Evolutionary conservation across 2,888 invertebrate species (phyloP).

Genomic region (Chydorus sphaericus): DNA sequence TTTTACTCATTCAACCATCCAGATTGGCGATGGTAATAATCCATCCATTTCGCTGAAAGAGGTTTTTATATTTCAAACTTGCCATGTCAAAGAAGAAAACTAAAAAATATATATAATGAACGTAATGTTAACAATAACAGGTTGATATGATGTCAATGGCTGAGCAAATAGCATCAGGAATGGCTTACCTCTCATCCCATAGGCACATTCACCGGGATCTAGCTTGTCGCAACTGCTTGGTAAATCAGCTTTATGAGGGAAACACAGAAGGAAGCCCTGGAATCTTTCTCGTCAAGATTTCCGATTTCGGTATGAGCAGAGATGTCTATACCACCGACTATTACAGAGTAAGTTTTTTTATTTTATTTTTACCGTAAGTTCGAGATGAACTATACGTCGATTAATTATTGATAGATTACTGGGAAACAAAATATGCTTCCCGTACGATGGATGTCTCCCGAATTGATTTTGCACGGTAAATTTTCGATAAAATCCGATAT

Average conservation of each 20-base stretch:
- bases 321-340: constrained; percentile 83
- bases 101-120: too few relatives aligned
- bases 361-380: neutral
- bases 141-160: constrained; percentile 34
- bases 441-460: constrained; percentile 90
- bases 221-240: constrained; percentile 71
- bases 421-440: too few relatives aligned
- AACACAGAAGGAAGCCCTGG: too few relatives aligned
- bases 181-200: constrained; percentile 64
- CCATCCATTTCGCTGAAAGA: too few relatives aligned
- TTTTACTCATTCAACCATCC: too few relatives aligned
- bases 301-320: constrained; percentile 81
- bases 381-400: too few relatives aligned
- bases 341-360: constrained; percentile 49
- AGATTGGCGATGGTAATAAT: too few relatives aligned
- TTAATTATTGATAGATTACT: constrained; percentile 35
- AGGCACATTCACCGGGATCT: constrained; percentile 73
- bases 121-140: constrained; percentile 25
- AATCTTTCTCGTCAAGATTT: constrained; percentile 68
- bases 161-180: constrained; percentile 59
- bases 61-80: neutral
- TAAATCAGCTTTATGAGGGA: too few relatives aligned
- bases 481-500: constrained; percentile 83
- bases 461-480: constrained; percentile 74
- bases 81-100: too few relatives aligned